Evolutionary conservation across 2,113 vertebrate genomes (phyloP), one percentile per base, ranked within the genome.

Genomic region (Alosa alosa): DNA sequence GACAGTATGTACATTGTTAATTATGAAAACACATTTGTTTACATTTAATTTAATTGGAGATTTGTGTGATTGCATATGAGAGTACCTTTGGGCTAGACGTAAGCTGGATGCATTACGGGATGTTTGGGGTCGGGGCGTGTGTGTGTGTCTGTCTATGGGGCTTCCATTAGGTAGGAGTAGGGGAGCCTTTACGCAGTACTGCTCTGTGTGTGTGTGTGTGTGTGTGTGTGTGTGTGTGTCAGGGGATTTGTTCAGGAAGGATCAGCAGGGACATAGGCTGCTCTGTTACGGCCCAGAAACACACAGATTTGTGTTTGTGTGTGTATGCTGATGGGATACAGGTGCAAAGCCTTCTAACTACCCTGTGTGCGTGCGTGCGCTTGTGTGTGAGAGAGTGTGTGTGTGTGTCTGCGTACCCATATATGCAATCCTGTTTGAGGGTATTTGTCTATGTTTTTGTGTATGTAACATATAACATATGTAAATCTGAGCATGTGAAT

Each of bases 241-340:
- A 9, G 64, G 10, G 94, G 95, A 95, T 95, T 95, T 95, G 95
- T 95, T 96, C 95, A 94, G 90, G 89, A 88, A 93, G 93, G 94
- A 95, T 95, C 95, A 95, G 92, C 91, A 94, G 90, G 92, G 93
- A 91, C 93, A 92, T 84, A 91, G 91, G 89, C 92, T 91, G 94
- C 91, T 82, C 13, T 92, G 88, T 94, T 95, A 94, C 91, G 92
- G 95, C 2, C 95, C 93, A 92, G 94, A 96, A 96, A 96, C 94
- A 90, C 91, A 93, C 90, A 93, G 93, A 94, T 96, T 95, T 95
- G 94, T 94, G 91, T 91, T 93, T 44, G 15, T 31, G 64, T 72
- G 64, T 72, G 64, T 85, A 83, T 31, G 82, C 85, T 96, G 95
- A 97, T 96, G 96, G 94, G 92, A 94, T 96, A 95, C 96, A 97